Percentiles rank a stretch among this genome's conserved stretches.
These are phyloP conservation scores for Octodonta nipae DNA, from an alignment of 2,888 invertebrate genomes.

Conservation along the genomic window DNA sequence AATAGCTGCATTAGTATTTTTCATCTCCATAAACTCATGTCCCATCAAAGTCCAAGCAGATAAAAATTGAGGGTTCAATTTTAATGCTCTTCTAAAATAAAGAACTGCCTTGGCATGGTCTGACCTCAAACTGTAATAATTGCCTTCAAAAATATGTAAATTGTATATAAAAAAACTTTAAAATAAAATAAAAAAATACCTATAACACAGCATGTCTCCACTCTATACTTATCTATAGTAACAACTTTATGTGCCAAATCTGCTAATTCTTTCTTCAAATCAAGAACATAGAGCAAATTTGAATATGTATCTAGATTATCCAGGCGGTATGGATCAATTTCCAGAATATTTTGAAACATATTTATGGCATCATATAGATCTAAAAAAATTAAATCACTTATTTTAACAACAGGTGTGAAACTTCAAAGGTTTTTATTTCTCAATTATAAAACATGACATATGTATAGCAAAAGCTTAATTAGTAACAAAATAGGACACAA, in stretches of 20 bases:
- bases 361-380: slow-evolving; percentile 81
- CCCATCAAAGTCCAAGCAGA: slow-evolving; percentile 98
- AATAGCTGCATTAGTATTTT: slow-evolving; percentile 96
- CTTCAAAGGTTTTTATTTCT: no score
- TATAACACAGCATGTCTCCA: slow-evolving; percentile 95
- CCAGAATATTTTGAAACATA: slow-evolving; percentile 69
- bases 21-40: slow-evolving; percentile 97
- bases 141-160: no score
- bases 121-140: slow-evolving; percentile 88
- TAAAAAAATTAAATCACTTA: no score
- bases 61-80: slow-evolving; percentile 84
- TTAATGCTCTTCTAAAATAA: slow-evolving; percentile 88
- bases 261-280: slow-evolving; percentile 80
- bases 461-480: no score
- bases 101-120: slow-evolving; percentile 97
- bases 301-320: slow-evolving; percentile 96
- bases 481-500: no score
- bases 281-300: slow-evolving; percentile 87
- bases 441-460: no score
- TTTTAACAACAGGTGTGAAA: no score
- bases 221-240: slow-evolving; percentile 88
- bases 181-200: no score
- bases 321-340: slow-evolving; percentile 80
- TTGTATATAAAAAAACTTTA: no score
- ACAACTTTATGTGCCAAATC: slow-evolving; percentile 86